A percentile compares a stretch with the other conserved stretches of the same genome.
phyloP scores from a whole-genome alignment of 2,113 vertebrate genomes.

The Triplophysa tibetana region DNA sequence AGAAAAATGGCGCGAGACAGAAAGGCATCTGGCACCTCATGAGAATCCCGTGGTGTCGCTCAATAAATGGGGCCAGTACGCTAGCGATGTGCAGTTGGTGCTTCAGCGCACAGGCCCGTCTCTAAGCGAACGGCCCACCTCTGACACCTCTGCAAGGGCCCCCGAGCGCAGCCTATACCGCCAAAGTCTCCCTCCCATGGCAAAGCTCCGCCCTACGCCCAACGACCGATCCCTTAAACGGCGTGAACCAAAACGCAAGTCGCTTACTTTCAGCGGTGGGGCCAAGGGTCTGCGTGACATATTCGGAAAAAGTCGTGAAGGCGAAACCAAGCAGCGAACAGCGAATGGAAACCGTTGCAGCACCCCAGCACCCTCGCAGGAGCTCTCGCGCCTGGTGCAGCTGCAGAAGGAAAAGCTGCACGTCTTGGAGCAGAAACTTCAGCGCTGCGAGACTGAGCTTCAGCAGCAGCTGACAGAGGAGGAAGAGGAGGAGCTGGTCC shows the following conservation, averaged over 20 bases:
- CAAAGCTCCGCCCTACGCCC: conserved; percentile 82
- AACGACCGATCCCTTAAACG: conserved; percentile 83
- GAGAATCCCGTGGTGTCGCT: conserved; percentile 92
- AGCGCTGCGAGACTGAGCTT: conserved; percentile 83
- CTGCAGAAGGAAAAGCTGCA: conserved; percentile 90
- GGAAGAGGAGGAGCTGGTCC: conserved; percentile 85
- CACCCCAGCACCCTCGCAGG: conserved; percentile 70
- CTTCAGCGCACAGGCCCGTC: conserved; percentile 89
- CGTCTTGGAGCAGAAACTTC: conserved; percentile 83
- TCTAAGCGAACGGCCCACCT: conserved; percentile 84
- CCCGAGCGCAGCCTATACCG: conserved; percentile 86
- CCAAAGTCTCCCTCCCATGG: conserved; percentile 89
- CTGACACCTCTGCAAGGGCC: conserved; percentile 78
- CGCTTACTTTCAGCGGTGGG: conserved; percentile 89
- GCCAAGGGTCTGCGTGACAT: conserved; percentile 89
- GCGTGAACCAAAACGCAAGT: conserved; percentile 92
- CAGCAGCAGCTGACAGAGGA: conserved; percentile 57
- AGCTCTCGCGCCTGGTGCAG: conserved; percentile 84
- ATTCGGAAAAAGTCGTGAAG: conserved; percentile 84
- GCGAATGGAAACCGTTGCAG: conserved; percentile 67
- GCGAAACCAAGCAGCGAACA: conserved; percentile 78
- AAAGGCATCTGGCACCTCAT: conserved; percentile 88
- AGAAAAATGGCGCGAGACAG: conserved; percentile 94
- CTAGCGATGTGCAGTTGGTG: conserved; percentile 92
- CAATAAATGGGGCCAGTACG: conserved; percentile 97